These are phyloP conservation scores for Blomia tropicalis DNA, from an alignment of 2,888 invertebrate species.

Conservation along the genomic window DNA sequence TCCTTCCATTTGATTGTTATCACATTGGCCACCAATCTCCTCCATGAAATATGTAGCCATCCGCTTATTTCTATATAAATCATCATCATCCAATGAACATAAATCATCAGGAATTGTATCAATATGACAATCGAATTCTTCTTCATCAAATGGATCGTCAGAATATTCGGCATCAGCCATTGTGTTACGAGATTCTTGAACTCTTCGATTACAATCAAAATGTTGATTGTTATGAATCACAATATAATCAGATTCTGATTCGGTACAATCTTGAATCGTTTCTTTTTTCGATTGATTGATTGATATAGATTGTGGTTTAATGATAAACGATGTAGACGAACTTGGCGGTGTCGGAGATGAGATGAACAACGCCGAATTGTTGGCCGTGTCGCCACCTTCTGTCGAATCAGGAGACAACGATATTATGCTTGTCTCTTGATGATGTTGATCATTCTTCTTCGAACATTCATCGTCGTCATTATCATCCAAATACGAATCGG, in stretches of 20 bases:
- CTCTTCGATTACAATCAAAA: not conserved
- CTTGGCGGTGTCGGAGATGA: not conserved
- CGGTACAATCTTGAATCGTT: not conserved
- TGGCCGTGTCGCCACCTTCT: not conserved
- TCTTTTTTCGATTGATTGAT: not conserved
- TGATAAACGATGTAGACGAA: not conserved
- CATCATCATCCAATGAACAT: not conserved
- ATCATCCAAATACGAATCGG: not conserved
- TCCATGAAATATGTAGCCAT: constrained; percentile 1
- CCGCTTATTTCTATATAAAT: not conserved
- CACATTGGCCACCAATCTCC: not conserved
- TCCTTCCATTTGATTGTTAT: not conserved
- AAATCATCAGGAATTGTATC: not conserved
- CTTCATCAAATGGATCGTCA: not conserved
- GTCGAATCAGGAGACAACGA: not conserved
- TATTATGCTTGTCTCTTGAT: not conserved
- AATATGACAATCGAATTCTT: not conserved
- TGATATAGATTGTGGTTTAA: not conserved
- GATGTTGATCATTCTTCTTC: not conserved
- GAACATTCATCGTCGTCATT: not conserved
- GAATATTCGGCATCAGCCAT: not conserved
- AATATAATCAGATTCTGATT: constrained; percentile 7
- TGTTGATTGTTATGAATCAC: not conserved
- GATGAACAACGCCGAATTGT: not conserved
- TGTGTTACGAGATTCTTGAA: not conserved